Base-by-base conservation (phyloP, 2,113 vertebrate species). In the Callaeas wilsoni region DNA sequence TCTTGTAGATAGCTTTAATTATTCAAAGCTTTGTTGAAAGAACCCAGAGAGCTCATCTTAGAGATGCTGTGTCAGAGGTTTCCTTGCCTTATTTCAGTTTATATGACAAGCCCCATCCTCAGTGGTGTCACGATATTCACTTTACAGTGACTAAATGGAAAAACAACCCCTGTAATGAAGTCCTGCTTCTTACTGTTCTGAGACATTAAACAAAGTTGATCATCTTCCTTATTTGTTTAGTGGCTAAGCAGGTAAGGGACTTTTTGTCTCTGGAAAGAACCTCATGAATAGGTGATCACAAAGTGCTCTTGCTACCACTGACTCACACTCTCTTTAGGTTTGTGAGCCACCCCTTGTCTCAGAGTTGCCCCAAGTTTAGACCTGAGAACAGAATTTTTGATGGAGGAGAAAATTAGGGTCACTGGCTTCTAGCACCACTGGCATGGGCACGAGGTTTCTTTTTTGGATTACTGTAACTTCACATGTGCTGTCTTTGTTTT, bases 11-110 rank as follows among this genome's bases (percentile, higher is more conserved):
- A 78, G 37, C 46, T 33, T 65, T 74, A 57, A 68, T 80, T 81
- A 59, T 76, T 80, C 57, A 62, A 60, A 53, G 23, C 33, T 87
- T 89, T 81, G 41, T 63, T 87, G 65, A 85, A 81, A 81, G 69
- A 87, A 73, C 25, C 33, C 37, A 37, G 42, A 68, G 52, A 47
- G 29, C 53, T 96, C 49, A n/a, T 52, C 44, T 53, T 52, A 21
- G 15, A 75, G 30, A 15, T 32, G 70, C 35, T 83, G 2, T 12
- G 8, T 79, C 52, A 64, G 35, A 75, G 27, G 23, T 65, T 84
- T 89, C 55, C 73, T 81, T 89, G 73, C 35, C 37, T 87, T 57
- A 22, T 17, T 79, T 86, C 52, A 29, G 25, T 84, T 80, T 65
- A 4, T 77, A 7, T 33, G 69, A 60, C 35, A 49, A 87, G 32